Evolutionary conservation across 2,797 vertebrate species (phyloP).

Genomic region (Enteromius anoplus): DNA sequence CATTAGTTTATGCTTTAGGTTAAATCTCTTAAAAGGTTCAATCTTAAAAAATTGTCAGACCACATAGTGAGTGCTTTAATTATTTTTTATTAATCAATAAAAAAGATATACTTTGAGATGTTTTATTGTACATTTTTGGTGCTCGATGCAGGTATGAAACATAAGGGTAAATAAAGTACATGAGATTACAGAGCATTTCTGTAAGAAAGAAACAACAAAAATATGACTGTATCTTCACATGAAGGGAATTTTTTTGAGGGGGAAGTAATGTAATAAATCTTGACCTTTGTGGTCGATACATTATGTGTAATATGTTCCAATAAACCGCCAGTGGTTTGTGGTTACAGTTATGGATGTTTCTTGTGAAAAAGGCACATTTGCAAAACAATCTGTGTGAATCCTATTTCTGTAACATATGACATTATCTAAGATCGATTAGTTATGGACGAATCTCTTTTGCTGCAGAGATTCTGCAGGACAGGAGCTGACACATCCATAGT

Average conservation of each 20-base stretch:
- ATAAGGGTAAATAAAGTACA: neutral
- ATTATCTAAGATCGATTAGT: conserved; percentile 50
- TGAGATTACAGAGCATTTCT: neutral
- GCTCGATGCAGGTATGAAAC: neutral
- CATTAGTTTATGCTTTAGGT: neutral
- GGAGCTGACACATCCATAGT: conserved; percentile 15
- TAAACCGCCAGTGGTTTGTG: conserved; percentile 11
- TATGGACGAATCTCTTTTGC: conserved; percentile 32
- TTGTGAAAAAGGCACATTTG: conserved; percentile 36
- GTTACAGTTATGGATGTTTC: conserved; percentile 37
- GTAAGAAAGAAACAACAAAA: neutral
- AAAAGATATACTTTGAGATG: neutral
- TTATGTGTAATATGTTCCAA: conserved; percentile 14
- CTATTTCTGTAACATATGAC: conserved; percentile 59
- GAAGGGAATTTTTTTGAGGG: neutral
- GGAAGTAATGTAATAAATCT: conserved; percentile 16
- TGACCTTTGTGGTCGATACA: conserved; percentile 4
- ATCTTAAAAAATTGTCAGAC: neutral
- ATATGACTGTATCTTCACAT: neutral
- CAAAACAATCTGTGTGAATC: conserved; percentile 49
- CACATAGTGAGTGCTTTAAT: neutral
- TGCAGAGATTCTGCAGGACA: conserved; percentile 31
- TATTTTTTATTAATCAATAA: neutral
- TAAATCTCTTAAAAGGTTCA: neutral
- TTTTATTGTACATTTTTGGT: conserved; percentile 11